Conservation (phyloP, 2,888 invertebrate genomes). For the Scaptomyza polygonia region DNA sequence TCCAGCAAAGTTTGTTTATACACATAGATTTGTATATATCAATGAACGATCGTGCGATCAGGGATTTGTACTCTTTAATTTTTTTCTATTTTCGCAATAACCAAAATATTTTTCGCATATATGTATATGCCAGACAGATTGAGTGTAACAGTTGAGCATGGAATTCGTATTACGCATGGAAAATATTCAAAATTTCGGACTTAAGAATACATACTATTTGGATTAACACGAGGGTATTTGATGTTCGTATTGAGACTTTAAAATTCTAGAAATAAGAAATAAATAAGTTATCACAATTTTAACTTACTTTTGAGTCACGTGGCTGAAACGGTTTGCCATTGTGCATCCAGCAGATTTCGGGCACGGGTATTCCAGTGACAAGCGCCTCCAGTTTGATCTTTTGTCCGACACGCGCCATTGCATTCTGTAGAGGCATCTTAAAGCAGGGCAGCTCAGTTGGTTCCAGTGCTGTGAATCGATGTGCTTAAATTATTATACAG, state of each 20-base stretch:
- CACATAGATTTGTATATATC: conserved; percentile 19
- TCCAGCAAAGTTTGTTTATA: conserved; percentile 58
- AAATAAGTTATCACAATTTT: background rate
- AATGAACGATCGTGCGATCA: conserved; percentile 33
- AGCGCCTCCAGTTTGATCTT: conserved; percentile 90
- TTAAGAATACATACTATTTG: background rate
- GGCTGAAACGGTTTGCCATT: conserved; percentile 88
- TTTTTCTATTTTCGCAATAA: conserved; percentile 18
- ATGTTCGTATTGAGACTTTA: background rate
- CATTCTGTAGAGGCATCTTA: conserved; percentile 87
- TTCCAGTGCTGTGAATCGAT: conserved; percentile 85
- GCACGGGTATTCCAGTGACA: conserved; percentile 88
- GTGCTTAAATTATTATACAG: background rate
- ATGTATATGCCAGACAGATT: conserved; percentile 11
- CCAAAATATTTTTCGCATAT: conserved; percentile 21
- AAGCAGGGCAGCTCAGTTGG: conserved; percentile 88
- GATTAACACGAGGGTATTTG: conserved; percentile 7
- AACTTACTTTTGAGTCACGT: conserved; percentile 87
- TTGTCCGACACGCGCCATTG: conserved; percentile 90
- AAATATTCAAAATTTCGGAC: background rate
- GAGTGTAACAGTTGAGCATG: conserved; percentile 21
- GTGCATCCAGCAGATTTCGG: conserved; percentile 88
- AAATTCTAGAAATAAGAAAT: background rate
- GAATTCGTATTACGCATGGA: background rate
- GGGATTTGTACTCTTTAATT: conserved; percentile 39